Evolutionary conservation across 2,113 vertebrate species (phyloP), one percentile per base, ranked within the genome.

Genomic region (Otis tarda): DNA sequence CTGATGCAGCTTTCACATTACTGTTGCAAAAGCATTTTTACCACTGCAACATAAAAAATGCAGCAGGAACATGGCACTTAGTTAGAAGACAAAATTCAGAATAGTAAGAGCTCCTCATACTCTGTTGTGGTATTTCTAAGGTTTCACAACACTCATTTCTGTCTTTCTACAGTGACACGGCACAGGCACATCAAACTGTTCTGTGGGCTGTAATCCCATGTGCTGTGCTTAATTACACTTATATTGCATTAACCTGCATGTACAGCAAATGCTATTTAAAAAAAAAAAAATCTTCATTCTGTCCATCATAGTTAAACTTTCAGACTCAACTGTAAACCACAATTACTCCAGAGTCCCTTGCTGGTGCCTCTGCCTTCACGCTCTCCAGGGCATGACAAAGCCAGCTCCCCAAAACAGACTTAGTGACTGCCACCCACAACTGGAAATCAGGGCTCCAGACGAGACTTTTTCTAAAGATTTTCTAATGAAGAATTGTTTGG

Each of bases 21-120:
- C 50, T 59, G 49, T 91, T 83, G 78, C 70, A 83, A 90, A 87
- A 87, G 93, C 53, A 35, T 61, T 96, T 96, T 88, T 90, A 90
- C 55, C 56, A 70, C 25, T 74, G 41, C 41, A 75, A 87, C 59
- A 87, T 45, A 49, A 93, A 91, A 95, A 88, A 63, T 70, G 50
- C n/a, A 89, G 47, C 35, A 90, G 78, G 37, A 91, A 87, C 2
- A 19, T 22, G 47, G 7, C 27, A 43, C 64, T 90, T 49, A 81
- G 50, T 25, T 83, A 30, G 30, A 70, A 89, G 74, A 87, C 1
- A 0, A 84, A 87, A 49, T 61, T 65, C 37, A 77, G 30, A 76
- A 33, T 21, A 60, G 33, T 21, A 53, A 80, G 24, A 95, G 20
- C 12, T 87, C 82, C 60, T 56, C 1, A 0, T 69, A 27, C 23